Base-by-base conservation (phyloP, 2,797 vertebrate species). In the Notoglanidium macrostoma region DNA sequence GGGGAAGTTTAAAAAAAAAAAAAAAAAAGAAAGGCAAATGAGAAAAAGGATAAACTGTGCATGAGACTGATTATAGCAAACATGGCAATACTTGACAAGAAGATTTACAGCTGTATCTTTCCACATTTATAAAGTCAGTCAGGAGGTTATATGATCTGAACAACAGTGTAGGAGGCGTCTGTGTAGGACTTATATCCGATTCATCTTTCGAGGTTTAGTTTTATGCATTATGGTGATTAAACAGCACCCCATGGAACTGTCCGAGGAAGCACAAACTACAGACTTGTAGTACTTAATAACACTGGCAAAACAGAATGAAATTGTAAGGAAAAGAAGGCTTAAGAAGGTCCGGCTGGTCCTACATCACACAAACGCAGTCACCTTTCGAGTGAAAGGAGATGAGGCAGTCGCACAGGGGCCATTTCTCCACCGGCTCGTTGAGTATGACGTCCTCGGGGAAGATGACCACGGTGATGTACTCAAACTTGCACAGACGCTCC, bases 301-400 rank as follows among this genome's bases (percentile, higher is more conserved):
- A 46, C 57, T 44, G 35, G 23, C n/a, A n/a, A 46, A 46, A 29
- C 0, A 5, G 14, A 80, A 44, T 9, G 3, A 44, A 44, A n/a
- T 44, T 59, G 2, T 29, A 6, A 44, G 23, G 3, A 80, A 26
- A 63, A 10, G 2, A 23, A 57, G 21, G 5, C 44, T 59, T 35
- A 35, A 19, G 54, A 57, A 46, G 79, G 57, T 63, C 40, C 17
- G 6, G 7, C 14, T 23, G 29, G 9, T 21, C 15, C 35, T 61
- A 44, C 7, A 63, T 15, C 57, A 61, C 35, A n/a, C 11, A 35
- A 57, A 57, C 57, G 29, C 29, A 78, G 32, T 57, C 93, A 99
- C 98, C 98, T 96, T 99, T 99, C 88, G 98, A 99, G 95, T 99
- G 98, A 93, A 99, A 99, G 40, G 98, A 99, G 93, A 99, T 98